Base-by-base conservation (phyloP, 92 coral and sea anemone species). In the Zoanthus solanderi region DNA sequence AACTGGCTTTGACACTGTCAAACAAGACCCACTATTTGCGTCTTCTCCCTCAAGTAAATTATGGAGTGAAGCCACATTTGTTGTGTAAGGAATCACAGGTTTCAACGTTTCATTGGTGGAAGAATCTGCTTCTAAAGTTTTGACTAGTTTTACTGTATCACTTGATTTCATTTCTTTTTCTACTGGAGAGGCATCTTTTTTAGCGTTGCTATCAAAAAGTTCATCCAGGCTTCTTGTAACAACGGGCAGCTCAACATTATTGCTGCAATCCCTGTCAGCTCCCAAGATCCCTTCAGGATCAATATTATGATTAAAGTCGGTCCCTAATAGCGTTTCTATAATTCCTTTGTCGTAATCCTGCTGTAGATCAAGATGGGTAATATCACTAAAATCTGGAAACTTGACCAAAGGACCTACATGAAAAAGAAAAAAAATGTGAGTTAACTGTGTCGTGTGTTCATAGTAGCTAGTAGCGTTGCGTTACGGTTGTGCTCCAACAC, bases 311-410 rank as follows among this genome's bases (percentile, higher is more conserved):
- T 81, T 81, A 7, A 81, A 46, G 47, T 81, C 85, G 23, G 60
- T 81, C 2, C 37, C 85, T 45, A 81, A 81, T 5, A 81, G 75
- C 13, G 76, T 67, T 48, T 81, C 85, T 46, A 81, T 67, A 6
- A 81, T 65, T 31, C 31, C 85, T 45, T 73, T 68, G 60, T 81
- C 45, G 18, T 52, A 81, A 16, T 81, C 75, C 52, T 75, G 63
- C 28, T 66, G 85, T 45, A 81, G 74, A 63, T 81, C 85, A 28
- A 81, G 60, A 46, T 81, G 60, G 45, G 85, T 71, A 71, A 81
- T 65, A n/a, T 81, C 85, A 81, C 85, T 81, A 57, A 81, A 81
- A 81, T 81, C 85, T 5, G 85, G 85, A 54, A 81, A 81, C 61
- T 46, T 66, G 17, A 73, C 85, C 12, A 81, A 75, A 42, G 63